These are phyloP conservation scores for Sebastes hubbsi DNA, from an alignment of 2,797 vertebrate genomes.

Conservation along the genomic window DNA sequence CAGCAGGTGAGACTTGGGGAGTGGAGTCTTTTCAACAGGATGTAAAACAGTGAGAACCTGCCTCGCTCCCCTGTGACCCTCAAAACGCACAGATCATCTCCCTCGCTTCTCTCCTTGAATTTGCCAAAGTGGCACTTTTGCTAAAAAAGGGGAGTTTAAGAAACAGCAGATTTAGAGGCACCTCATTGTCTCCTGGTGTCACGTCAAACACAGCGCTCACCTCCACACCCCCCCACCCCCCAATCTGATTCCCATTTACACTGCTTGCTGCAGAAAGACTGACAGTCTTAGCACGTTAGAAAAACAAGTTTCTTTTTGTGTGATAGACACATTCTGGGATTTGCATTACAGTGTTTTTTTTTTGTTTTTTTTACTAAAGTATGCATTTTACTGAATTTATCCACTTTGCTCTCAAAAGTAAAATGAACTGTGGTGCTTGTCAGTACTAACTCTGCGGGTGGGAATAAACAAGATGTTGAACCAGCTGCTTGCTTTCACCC, in stretches of 20 bases:
- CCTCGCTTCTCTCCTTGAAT: slow-evolving; percentile 89
- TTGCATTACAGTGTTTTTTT: not conserved
- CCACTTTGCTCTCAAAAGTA: not conserved
- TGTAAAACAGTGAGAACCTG: slow-evolving; percentile 90
- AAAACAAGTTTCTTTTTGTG: not conserved
- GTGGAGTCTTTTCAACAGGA: slow-evolving; percentile 86
- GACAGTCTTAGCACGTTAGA: slow-evolving; percentile 6
- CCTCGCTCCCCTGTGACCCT: slow-evolving; percentile 89
- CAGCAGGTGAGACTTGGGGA: slow-evolving; percentile 88
- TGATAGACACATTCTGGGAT: not conserved
- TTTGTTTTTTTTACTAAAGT: no score
- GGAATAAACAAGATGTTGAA: not conserved
- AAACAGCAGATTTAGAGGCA: slow-evolving; percentile 54
- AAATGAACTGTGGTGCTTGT: not conserved
- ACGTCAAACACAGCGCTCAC: slow-evolving; percentile 44
- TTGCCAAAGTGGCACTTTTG: slow-evolving; percentile 94
- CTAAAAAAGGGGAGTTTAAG: slow-evolving; percentile 75
- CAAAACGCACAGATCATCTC: slow-evolving; percentile 93
- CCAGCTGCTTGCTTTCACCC: not conserved
- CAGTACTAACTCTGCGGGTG: not conserved
- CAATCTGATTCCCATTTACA: slow-evolving; percentile 39
- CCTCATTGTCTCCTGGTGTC: slow-evolving; percentile 39
- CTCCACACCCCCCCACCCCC: slow-evolving; percentile 20
- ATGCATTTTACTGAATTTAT: not conserved
- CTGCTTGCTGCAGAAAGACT: not conserved